Evolutionary conservation across 2,888 invertebrate species (phyloP), one percentile per base, ranked within the genome.

Genomic region (Agrochola macilenta): DNA sequence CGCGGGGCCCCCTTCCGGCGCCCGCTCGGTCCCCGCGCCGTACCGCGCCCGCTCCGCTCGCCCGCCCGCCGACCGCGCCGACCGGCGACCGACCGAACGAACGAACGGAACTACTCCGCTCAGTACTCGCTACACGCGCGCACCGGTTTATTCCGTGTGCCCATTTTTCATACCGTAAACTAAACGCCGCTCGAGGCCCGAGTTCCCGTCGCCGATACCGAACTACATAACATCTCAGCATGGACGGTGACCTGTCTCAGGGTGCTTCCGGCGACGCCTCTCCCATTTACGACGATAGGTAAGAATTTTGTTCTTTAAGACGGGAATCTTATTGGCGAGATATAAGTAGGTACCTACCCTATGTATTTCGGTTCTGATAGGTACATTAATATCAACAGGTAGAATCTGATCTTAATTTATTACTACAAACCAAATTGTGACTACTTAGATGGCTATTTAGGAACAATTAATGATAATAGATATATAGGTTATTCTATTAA

Each of bases 171-270:
- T 89, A 83, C 82, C 87, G 87, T 86, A 85, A 89, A 89, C 89
- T 86, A 85, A 90, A 89, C 89, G 86, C 89, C 89, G 89, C 81
- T 88, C 78, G 82, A 88, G 84, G 85, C 83, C 88, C 82, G 85
- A 84, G 84, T 89, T 89, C 84, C 87, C 84, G 86, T 88, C 81
- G 60, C 84, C 76, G 73, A 78, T 74, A 86, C 82, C 74, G 79
- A 81, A 81, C 82, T 76, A 74, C 64, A 76, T 74, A 77, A 76
- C 79, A 85, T 74, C 72, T 78, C 82, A 88, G 81, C 83, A 95
- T 96, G 96, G 96, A 96, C 87, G 94, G 93, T 85, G 95, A 96
- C 88, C 83, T 93, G 87, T 95, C 96, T 85, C 95, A 94, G 88
- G 93, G 89, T 84, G 93, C 90, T 87, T 96, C 96, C 78, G 95